Conservation (phyloP, 2,113 vertebrate genomes). For the Strix uralensis region DNA sequence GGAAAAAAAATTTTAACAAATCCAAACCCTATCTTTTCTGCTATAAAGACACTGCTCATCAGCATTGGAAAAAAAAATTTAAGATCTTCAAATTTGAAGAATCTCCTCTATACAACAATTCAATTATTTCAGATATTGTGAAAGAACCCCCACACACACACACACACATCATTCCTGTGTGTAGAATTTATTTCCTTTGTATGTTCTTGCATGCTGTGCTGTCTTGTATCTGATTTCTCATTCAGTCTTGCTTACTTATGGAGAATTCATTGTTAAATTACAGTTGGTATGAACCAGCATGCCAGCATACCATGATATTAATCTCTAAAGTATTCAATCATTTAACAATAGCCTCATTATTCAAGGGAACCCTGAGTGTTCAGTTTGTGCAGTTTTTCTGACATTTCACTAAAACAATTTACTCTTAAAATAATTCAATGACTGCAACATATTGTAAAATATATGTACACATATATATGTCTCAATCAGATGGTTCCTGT, state of each 20-base stretch:
- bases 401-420: constrained; percentile 60
- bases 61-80: neutral
- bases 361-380: constrained; percentile 11
- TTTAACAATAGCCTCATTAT: constrained; percentile 67
- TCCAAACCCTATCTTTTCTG: neutral
- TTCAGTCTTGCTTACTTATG: constrained; percentile 21
- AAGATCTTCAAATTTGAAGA: neutral
- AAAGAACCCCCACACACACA: neutral
- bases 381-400: constrained; percentile 46
- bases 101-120: neutral
- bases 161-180: neutral
- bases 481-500: constrained; percentile 26
- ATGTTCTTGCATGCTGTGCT: constrained; percentile 1
- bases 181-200: constrained; percentile 41
- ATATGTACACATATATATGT: neutral
- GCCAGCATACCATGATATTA: constrained; percentile 53
- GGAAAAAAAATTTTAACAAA: neutral
- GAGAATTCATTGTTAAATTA: constrained; percentile 64
- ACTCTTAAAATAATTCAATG: constrained; percentile 36
- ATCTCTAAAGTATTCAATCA: constrained; percentile 66
- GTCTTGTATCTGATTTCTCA: neutral
- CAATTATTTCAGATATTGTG: neutral
- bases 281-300: constrained; percentile 39
- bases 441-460: constrained; percentile 1
- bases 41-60: neutral